phyloP scores from a whole-genome alignment of 2,797 vertebrate genomes.

The Neomorphus geoffroyi region DNA sequence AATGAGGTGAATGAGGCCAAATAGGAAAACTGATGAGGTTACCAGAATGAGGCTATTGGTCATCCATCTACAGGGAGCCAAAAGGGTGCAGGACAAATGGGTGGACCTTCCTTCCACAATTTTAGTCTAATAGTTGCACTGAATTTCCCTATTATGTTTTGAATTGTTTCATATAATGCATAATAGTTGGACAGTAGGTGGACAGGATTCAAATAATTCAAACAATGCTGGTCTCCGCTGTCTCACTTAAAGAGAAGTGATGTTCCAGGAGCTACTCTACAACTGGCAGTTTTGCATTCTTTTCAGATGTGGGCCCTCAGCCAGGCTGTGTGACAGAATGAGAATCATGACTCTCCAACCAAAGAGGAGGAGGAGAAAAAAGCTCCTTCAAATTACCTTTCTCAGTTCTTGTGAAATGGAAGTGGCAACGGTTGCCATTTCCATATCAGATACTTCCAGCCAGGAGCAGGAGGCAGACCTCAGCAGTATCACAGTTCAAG shows the following conservation, averaged over 20 bases:
- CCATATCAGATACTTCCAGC: neutral
- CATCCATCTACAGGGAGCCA: neutral
- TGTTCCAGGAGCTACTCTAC: neutral
- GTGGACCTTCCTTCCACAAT: neutral
- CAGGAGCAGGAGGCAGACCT: neutral
- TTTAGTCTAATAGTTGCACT: neutral
- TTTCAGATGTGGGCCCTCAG: neutral
- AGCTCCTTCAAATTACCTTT: neutral
- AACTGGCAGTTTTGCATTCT: neutral
- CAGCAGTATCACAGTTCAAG: neutral
- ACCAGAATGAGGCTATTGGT: neutral
- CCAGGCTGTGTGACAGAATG: neutral
- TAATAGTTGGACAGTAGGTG: neutral
- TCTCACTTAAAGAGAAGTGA: neutral
- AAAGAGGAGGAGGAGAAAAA: neutral
- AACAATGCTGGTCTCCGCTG: neutral
- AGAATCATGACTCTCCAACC: neutral
- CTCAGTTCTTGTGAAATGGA: neutral
- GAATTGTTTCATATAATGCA: neutral
- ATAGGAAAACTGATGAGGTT: neutral
- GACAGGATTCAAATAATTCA: neutral
- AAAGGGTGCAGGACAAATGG: neutral
- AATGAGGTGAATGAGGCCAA: neutral
- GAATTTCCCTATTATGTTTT: neutral
- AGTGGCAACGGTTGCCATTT: neutral